Conservation (phyloP, 2,797 vertebrate genomes). For the Platalea minor region DNA sequence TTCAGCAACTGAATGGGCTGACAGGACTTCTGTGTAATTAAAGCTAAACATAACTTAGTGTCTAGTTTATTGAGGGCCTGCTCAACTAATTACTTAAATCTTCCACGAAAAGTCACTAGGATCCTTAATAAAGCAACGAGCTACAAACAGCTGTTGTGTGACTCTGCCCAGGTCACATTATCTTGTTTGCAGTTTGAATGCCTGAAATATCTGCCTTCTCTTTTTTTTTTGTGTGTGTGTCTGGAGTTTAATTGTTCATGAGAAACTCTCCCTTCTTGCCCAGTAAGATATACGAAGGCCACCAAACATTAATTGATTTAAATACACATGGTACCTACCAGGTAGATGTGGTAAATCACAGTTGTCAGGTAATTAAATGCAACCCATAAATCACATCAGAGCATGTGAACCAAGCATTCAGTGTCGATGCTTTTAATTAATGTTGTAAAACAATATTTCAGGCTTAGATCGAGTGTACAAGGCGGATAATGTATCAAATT, state of each 20-base stretch:
- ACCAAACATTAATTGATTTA: neutral
- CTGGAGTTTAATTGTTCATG: neutral
- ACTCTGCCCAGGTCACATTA: conserved; percentile 52
- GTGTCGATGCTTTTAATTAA: conserved; percentile 22
- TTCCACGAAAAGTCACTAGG: conserved; percentile 9
- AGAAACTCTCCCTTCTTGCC: neutral
- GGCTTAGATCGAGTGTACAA: neutral
- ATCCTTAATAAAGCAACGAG: conserved; percentile 13
- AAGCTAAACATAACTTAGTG: conserved; percentile 23
- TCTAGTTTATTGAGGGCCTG: conserved; percentile 3
- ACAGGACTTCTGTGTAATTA: neutral
- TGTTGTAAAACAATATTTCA: conserved; percentile 41
- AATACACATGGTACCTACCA: neutral
- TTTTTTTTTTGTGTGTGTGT: too few relatives aligned
- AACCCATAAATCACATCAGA: neutral
- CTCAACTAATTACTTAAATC: conserved; percentile 48
- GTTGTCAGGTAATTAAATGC: conserved; percentile 13
- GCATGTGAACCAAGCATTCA: neutral
- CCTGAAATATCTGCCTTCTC: neutral
- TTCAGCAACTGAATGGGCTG: neutral
- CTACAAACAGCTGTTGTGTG: conserved; percentile 29
- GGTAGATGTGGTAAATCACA: conserved; percentile 39
- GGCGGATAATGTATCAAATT: neutral
- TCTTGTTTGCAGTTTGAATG: conserved; percentile 62
- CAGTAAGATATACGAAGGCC: neutral